Conservation (phyloP, 1,140 invertebrate species). For the Listronotus oregonensis region DNA sequence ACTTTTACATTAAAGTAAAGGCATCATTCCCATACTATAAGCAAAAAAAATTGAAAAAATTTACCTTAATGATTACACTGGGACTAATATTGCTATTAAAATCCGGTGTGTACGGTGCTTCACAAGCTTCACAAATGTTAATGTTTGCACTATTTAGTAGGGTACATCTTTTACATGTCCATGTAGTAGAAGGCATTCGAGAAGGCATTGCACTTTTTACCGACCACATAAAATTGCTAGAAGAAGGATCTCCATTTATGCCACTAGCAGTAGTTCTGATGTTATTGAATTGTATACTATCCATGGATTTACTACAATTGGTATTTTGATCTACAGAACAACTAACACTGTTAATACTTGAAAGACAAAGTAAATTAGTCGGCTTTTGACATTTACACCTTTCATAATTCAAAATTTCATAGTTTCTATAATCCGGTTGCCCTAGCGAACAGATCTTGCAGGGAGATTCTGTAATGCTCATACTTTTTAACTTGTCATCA, state of each 20-base stretch:
- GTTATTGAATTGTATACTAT: slow-evolving; percentile 51
- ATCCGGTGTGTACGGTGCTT: slow-evolving; percentile 62
- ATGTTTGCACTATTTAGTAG: slow-evolving; percentile 72
- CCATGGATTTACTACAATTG: slow-evolving; percentile 44
- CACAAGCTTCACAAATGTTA: slow-evolving; percentile 67
- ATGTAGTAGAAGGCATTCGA: slow-evolving; percentile 61
- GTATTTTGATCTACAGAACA: slow-evolving; percentile 49
- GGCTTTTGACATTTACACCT: slow-evolving; percentile 45
- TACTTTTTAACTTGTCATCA: slow-evolving; percentile 40
- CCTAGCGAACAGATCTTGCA: slow-evolving; percentile 51
- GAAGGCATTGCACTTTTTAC: slow-evolving; percentile 46
- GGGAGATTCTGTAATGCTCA: slow-evolving; percentile 50
- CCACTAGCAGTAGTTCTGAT: slow-evolving; percentile 52
- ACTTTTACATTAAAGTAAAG: no score
- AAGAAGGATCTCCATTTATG: slow-evolving; percentile 42
- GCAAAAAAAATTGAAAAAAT: no score
- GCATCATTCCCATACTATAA: no score
- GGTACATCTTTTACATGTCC: slow-evolving; percentile 88
- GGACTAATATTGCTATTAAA: slow-evolving; percentile 53
- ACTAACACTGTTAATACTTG: slow-evolving; percentile 52
- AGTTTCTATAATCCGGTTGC: slow-evolving; percentile 46
- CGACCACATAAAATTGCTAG: slow-evolving; percentile 45
- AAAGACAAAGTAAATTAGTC: slow-evolving; percentile 46
- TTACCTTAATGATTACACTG: slow-evolving; percentile 54
- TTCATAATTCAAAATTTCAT: slow-evolving; percentile 48